Percentiles rank a stretch among this genome's conserved stretches.
Evolutionary conservation across 2,113 vertebrate species (phyloP).

Genomic region (Mustelus asterias): DNA sequence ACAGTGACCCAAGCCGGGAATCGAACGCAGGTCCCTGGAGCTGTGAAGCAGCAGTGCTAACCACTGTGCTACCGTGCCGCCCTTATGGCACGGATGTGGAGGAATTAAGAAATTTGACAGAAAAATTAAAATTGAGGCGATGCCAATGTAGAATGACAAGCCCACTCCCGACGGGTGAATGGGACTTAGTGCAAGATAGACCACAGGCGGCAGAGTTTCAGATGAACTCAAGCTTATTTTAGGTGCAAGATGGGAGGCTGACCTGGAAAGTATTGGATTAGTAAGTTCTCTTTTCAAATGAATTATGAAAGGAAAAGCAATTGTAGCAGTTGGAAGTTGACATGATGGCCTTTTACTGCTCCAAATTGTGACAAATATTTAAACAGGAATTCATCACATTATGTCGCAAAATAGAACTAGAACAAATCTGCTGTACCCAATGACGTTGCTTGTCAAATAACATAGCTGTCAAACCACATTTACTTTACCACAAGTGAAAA

Average conservation of each 20-base stretch:
- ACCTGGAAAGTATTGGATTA: background rate
- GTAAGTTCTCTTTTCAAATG: background rate
- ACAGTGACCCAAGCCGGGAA: too few relatives aligned
- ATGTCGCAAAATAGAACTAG: background rate
- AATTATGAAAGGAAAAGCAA: background rate
- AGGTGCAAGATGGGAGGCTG: background rate
- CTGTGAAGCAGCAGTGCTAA: too few relatives aligned
- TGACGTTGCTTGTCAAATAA: background rate
- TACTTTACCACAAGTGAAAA: background rate
- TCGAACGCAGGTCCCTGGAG: too few relatives aligned
- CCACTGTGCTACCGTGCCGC: too few relatives aligned
- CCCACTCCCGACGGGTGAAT: background rate
- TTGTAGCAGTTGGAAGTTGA: background rate
- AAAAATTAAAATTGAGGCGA: background rate
- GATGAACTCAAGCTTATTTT: background rate
- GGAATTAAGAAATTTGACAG: background rate
- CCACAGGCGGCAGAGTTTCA: background rate
- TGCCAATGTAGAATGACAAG: background rate
- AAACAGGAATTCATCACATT: background rate
- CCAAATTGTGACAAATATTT: background rate
- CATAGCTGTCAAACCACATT: background rate
- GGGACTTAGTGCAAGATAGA: background rate
- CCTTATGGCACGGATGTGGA: too few relatives aligned
- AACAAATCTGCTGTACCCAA: background rate
- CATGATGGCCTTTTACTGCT: background rate